Conservation (phyloP, 2,797 vertebrate genomes). For the Rhincodon typus region DNA sequence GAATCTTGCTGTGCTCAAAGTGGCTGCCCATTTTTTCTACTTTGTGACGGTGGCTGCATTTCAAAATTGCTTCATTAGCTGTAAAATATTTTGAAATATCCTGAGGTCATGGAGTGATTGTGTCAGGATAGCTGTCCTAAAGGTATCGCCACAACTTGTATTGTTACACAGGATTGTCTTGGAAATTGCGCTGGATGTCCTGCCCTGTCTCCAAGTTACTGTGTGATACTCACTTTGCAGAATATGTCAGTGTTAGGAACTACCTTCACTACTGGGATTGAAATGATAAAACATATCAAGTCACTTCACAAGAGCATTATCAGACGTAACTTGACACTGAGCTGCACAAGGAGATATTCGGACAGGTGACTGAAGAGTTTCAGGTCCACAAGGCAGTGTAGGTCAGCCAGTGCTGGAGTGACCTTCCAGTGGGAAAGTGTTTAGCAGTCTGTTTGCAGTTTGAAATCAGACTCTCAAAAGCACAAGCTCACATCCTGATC, state of each 20-base stretch:
- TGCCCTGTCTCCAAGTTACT: too few species aligned
- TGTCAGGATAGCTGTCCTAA: neutral
- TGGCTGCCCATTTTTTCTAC: neutral
- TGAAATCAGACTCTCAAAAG: neutral
- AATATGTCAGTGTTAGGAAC: too few species aligned
- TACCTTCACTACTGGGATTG: too few species aligned
- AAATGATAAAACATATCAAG: too few species aligned
- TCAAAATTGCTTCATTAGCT: too few species aligned
- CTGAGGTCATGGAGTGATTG: neutral
- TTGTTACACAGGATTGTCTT: neutral
- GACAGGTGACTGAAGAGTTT: neutral
- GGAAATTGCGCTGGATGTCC: too few species aligned
- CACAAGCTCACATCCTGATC: neutral
- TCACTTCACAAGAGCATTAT: neutral
- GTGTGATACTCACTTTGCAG: too few species aligned
- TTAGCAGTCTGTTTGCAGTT: neutral
- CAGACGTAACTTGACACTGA: neutral
- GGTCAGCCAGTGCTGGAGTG: neutral
- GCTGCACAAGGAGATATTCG: neutral
- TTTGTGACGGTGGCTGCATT: neutral
- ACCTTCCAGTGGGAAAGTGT: neutral
- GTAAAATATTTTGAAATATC: neutral
- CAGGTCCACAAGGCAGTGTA: neutral
- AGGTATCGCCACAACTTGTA: neutral
- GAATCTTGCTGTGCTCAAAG: neutral